phyloP scores from a whole-genome alignment of 2,888 invertebrate genomes.

The Danaus chrysippus region DNA sequence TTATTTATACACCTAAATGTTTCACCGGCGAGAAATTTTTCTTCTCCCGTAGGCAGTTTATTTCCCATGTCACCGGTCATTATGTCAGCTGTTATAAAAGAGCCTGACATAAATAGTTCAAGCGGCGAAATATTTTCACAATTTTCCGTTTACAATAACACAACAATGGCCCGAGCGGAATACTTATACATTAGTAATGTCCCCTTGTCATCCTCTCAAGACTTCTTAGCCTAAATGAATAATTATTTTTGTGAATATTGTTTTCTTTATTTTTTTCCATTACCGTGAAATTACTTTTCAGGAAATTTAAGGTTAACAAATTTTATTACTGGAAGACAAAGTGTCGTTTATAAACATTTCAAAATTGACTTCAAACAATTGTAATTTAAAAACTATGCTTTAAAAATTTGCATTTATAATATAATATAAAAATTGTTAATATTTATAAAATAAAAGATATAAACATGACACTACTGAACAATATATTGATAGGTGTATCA shows the following conservation, averaged over 20 bases:
- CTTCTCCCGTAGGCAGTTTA: slow-evolving; percentile 32
- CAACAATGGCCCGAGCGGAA: slow-evolving; percentile 23
- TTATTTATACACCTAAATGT: slow-evolving; percentile 20
- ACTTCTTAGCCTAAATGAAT: slow-evolving; percentile 28
- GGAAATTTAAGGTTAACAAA: background rate
- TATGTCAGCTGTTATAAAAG: slow-evolving; percentile 48
- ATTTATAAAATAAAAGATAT: too few species aligned
- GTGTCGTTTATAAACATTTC: background rate
- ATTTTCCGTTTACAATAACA: slow-evolving; percentile 25
- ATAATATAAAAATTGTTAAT: too few species aligned
- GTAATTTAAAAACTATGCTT: background rate
- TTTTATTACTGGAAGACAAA: background rate
- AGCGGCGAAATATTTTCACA: slow-evolving; percentile 24
- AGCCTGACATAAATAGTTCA: slow-evolving; percentile 24
- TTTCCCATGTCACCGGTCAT: slow-evolving; percentile 61
- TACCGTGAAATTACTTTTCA: slow-evolving; percentile 5
- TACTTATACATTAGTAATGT: slow-evolving; percentile 28
- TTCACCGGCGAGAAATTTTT: slow-evolving; percentile 21
- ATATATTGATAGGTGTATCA: too few species aligned
- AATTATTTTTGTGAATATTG: slow-evolving; percentile 25
- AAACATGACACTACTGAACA: too few species aligned
- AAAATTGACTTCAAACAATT: background rate
- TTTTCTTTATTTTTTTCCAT: slow-evolving; percentile 14
- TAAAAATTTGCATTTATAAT: background rate
- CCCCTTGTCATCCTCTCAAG: slow-evolving; percentile 29